Evolutionary conservation across 2,888 invertebrate genomes (phyloP), one percentile per base, ranked within the genome.

Genomic region (Uloborus plumipes): DNA sequence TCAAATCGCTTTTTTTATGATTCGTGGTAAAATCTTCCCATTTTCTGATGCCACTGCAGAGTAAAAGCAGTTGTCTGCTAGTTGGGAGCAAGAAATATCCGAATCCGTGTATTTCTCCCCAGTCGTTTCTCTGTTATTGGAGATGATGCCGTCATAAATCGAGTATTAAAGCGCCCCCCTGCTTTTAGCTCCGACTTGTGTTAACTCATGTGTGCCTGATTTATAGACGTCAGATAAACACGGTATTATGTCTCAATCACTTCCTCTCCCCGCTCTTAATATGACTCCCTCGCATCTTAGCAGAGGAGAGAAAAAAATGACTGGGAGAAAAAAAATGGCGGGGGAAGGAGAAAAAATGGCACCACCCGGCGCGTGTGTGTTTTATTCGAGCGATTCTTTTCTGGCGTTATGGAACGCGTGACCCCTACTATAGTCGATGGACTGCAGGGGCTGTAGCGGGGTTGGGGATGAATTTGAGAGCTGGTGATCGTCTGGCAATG

Each of bases 161-260:
- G 74, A 74, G 74, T 70, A 81, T 81, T 81, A 81, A 81, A 81
- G 80, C 74, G 70, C 62, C 80, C 39, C 39, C 79, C 74, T 80
- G 80, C 80, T 81, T 74, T 81, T 80, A 80, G 80, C 70, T 70
- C 67, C 73, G 70, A 76, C 77, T 77, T 71, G 80, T 80, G 80
- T 74, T 80, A 80, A 80, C 74, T 82, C 81, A 67, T 76, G 75
- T 82, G 81, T 74, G 70, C 75, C 75, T 81, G 81, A 76, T 82
- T 82, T 82, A 82, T 82, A 76, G 81, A 67, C 76, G 81, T 76
- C 81, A 82, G 75, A 82, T 81, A 82, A 82, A 82, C 81, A 82
- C 81, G 75, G 81, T 76, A 82, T 82, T 82, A 82, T 76, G 81
- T 76, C 81, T 82, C 81, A 76, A 76, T 82, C 81, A 76, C 71